phyloP scores from a whole-genome alignment of 2,797 vertebrate genomes.

The Morus bassanus region DNA sequence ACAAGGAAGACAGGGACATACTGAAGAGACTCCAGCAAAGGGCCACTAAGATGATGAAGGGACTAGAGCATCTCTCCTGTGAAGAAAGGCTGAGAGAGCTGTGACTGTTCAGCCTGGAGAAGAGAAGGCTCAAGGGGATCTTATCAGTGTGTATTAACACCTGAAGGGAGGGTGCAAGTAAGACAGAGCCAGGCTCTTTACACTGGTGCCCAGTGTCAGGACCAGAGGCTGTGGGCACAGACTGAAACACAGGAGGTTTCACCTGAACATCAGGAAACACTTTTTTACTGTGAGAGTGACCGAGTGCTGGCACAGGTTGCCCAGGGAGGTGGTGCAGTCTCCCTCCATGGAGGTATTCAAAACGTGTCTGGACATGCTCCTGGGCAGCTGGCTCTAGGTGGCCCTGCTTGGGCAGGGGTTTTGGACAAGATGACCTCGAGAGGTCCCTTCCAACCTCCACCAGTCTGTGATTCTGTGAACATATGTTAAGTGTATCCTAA shows the following conservation, averaged over 20 bases:
- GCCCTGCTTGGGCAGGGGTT: background rate
- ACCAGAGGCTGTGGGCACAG: accelerated
- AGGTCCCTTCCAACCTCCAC: background rate
- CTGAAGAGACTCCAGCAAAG: background rate
- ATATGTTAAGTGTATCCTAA: background rate
- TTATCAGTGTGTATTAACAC: background rate
- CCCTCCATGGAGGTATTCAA: background rate
- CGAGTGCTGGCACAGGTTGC: background rate
- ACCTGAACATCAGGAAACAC: background rate
- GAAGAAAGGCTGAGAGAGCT: background rate
- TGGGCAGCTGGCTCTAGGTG: background rate
- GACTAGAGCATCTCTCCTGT: background rate
- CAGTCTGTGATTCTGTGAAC: background rate
- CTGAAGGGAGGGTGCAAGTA: background rate
- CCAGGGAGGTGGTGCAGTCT: background rate
- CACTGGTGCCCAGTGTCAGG: background rate
- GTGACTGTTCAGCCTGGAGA: background rate
- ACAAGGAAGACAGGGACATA: background rate
- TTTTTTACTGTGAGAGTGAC: background rate
- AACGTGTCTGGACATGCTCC: background rate
- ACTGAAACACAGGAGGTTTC: background rate
- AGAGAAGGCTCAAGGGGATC: background rate
- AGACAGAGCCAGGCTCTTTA: background rate
- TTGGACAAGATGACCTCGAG: background rate
- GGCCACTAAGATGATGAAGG: background rate